Base-by-base conservation (phyloP, 2,888 invertebrate species). In the Amphipoea oculea region DNA sequence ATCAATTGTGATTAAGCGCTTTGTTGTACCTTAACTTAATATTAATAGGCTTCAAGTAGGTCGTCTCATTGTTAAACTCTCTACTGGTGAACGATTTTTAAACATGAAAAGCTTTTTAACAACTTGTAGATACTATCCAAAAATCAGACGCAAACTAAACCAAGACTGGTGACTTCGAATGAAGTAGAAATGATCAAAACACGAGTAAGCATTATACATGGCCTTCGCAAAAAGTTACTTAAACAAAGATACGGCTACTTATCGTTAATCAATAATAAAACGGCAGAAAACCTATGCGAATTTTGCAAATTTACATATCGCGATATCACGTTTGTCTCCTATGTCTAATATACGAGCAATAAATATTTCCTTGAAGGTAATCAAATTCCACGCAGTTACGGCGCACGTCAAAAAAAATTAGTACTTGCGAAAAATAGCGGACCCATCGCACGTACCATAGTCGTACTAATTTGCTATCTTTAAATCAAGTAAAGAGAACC, bases 271-370 rank as follows among this genome's bases (percentile, higher is more conserved):
- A 84, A 86, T 86, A 84, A 70, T 82, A 83, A 86, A 80, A 76
- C 84, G 63, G 6, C 73, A 60, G 77, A 77, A 85, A 88, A 89
- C 69, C 80, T 84, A 86, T 82, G 84, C 84, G 83, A 89, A 87
- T 87, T 86, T 91, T 81, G 87, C 81, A 78, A 90, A 94, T 95
- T 94, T 92, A 86, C 94, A 94, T 93, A 91, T 81, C 90, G 93
- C 91, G 94, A 94, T 89, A 88, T 94, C 93, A 88, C 93, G 91
- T 90, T 91, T 83, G 57, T 90, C 89, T 89, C 89, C 91, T 89
- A 78, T 75, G n/a, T 77, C 23, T 83, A 83, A 80, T 87, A 81
- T 79, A 82, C 79, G 87, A 88, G 90, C 87, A 86, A 82, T 68
- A 78, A 86, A 74, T 84, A 87, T 72, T 78, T 79, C 67, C 42